These are phyloP conservation scores for Rhinoderma darwinii DNA, from an alignment of 2,113 vertebrate genomes.

Conservation along the genomic window DNA sequence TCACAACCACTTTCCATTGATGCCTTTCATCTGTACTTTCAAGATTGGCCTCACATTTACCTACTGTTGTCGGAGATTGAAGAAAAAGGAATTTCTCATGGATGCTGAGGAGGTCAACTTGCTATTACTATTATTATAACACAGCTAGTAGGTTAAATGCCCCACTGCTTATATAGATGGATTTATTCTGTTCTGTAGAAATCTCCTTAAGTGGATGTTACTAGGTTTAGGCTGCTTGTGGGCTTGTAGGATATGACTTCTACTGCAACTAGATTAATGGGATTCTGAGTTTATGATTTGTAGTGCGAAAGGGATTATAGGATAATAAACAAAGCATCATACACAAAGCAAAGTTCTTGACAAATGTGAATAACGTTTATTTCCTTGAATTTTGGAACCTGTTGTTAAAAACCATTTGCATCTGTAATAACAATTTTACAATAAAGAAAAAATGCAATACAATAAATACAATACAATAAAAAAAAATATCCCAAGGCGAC, in stretches of 20 bases:
- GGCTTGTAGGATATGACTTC: neutral
- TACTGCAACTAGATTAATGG: neutral
- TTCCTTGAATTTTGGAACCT: neutral
- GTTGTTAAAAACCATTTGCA: neutral
- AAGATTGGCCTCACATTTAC: too few relatives aligned
- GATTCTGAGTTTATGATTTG: neutral
- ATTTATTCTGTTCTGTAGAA: too few relatives aligned
- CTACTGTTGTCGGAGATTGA: too few relatives aligned
- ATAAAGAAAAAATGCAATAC: neutral
- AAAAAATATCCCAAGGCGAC: neutral
- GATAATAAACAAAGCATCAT: neutral
- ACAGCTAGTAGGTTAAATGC: too few relatives aligned
- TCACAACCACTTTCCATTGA: too few relatives aligned
- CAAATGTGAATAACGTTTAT: neutral
- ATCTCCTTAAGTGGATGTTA: too few relatives aligned
- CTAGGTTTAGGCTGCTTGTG: too few relatives aligned
- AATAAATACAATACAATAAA: neutral
- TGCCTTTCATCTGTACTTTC: too few relatives aligned
- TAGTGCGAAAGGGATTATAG: neutral
- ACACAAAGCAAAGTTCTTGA: neutral
- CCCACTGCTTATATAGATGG: too few relatives aligned
- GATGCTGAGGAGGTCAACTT: too few relatives aligned
- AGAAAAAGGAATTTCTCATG: too few relatives aligned
- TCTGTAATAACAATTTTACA: neutral
- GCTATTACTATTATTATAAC: too few relatives aligned